phyloP scores from a whole-genome alignment of 2,888 invertebrate species.

The Patella caerulea region DNA sequence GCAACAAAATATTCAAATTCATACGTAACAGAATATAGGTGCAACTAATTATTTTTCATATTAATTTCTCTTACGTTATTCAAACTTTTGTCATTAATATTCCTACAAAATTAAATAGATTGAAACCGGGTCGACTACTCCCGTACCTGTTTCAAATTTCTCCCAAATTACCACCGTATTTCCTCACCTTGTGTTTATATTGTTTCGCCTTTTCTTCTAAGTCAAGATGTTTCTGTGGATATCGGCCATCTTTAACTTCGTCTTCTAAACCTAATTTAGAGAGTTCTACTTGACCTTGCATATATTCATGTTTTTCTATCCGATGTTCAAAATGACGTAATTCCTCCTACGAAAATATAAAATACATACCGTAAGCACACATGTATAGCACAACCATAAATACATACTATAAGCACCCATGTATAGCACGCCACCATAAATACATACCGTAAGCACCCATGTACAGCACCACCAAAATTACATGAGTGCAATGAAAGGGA shows the following conservation, averaged over 20 bases:
- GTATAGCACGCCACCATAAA: too few species aligned
- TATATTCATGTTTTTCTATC: slow-evolving; percentile 84
- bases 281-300: slow-evolving; percentile 85
- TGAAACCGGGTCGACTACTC: too few species aligned
- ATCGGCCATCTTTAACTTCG: slow-evolving; percentile 53
- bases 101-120: neutral
- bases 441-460: too few species aligned
- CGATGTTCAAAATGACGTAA: slow-evolving; percentile 89
- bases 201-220: slow-evolving; percentile 46
- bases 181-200: slow-evolving; percentile 44
- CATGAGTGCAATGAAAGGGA: too few species aligned
- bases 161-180: neutral
- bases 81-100: neutral
- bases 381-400: too few species aligned
- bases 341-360: slow-evolving; percentile 77
- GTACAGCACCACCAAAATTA: too few species aligned
- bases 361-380: too few species aligned
- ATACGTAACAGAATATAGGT: neutral
- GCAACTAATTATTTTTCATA: too few species aligned
- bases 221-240: slow-evolving; percentile 44
- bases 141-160: neutral
- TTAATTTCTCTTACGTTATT: too few species aligned
- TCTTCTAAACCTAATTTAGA: slow-evolving; percentile 36
- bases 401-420: too few species aligned
- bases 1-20: neutral